These are phyloP conservation scores for Temnothorax longispinosus DNA, from an alignment of 1,140 invertebrate genomes.

Conservation along the genomic window DNA sequence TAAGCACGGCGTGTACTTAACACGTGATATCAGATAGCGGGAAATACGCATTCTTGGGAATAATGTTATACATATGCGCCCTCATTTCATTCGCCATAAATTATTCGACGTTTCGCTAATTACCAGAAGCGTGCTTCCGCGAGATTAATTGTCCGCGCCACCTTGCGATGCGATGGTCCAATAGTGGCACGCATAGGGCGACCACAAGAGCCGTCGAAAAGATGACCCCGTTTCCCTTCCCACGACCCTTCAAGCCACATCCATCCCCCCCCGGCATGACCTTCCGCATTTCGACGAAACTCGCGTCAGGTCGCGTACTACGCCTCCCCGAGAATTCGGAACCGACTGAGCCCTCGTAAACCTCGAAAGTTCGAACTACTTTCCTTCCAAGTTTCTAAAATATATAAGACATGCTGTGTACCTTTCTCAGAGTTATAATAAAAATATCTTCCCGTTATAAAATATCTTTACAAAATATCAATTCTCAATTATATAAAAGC, in stretches of 20 bases:
- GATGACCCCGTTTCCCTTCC: conserved; percentile 75
- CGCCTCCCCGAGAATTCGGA: conserved; percentile 59
- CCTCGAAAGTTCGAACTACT: conserved; percentile 43
- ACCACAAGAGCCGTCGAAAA: conserved; percentile 52
- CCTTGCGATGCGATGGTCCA: conserved; percentile 39
- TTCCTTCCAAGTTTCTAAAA: conserved; percentile 25
- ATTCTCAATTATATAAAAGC: conserved; percentile 9
- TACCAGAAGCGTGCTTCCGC: conserved; percentile 35
- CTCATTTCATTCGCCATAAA: conserved; percentile 41
- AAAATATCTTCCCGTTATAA: neutral
- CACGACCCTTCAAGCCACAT: conserved; percentile 73
- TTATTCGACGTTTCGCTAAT: conserved; percentile 55
- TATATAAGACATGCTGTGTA: neutral
- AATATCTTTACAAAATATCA: conserved; percentile 14
- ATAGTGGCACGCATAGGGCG: conserved; percentile 33
- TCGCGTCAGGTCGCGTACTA: conserved; percentile 71
- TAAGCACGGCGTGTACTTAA: neutral
- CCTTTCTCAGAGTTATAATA: neutral
- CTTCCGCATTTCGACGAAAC: conserved; percentile 51
- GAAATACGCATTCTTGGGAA: neutral
- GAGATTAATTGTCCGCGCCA: conserved; percentile 16
- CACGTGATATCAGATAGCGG: neutral
- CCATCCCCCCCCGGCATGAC: conserved; percentile 55
- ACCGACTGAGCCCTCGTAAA: conserved; percentile 15
- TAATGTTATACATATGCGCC: neutral